Conservation (phyloP, 1,140 invertebrate genomes). For the Mercenaria mercenaria region DNA sequence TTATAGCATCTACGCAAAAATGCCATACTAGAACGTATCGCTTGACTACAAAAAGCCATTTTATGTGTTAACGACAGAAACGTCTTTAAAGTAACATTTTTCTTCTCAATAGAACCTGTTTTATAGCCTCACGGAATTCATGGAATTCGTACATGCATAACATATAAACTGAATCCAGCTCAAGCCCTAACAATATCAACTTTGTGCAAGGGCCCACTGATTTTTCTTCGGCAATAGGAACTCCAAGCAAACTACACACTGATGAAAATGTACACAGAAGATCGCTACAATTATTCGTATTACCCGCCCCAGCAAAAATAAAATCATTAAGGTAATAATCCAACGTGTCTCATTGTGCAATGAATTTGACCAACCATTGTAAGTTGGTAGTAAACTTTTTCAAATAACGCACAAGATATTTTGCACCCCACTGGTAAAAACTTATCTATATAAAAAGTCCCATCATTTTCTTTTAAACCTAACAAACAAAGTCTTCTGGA, state of each 20-base stretch:
- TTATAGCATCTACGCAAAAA: slow-evolving; percentile 40
- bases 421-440: neutral
- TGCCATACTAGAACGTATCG: slow-evolving; percentile 5
- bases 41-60: neutral
- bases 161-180: neutral
- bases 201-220: neutral
- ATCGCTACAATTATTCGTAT: neutral
- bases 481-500: neutral
- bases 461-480: neutral
- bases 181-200: neutral
- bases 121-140: neutral
- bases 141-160: neutral
- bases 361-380: neutral
- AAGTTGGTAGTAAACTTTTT: slow-evolving; percentile 4
- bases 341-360: neutral
- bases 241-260: slow-evolving; percentile 14
- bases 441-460: neutral
- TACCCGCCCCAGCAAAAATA: slow-evolving; percentile 6
- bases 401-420: neutral
- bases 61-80: neutral
- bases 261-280: neutral
- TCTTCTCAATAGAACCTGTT: neutral
- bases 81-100: neutral
- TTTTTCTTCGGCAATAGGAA: slow-evolving; percentile 24
- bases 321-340: slow-evolving; percentile 26